These are phyloP conservation scores for Nephotettix cincticeps DNA, from an alignment of 1,140 invertebrate species.

Conservation along the genomic window DNA sequence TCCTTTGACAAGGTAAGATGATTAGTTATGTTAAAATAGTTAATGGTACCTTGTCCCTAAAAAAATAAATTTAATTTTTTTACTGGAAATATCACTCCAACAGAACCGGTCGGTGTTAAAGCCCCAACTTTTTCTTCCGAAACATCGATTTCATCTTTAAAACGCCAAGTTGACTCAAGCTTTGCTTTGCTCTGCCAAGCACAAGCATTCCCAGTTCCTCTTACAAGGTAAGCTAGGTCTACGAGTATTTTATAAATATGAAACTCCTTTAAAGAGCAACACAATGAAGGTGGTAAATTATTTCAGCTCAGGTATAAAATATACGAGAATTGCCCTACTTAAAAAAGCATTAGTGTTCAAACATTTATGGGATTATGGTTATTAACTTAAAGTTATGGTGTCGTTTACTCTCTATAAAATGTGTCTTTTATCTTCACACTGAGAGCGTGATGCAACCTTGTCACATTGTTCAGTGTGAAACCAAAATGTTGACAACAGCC, in stretches of 20 bases:
- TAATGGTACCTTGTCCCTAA: too few species aligned
- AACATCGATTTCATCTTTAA: slow-evolving; percentile 51
- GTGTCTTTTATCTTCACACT: too few species aligned
- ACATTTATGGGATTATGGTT: too few species aligned
- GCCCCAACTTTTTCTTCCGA: slow-evolving; percentile 60
- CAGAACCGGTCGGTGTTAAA: slow-evolving; percentile 65
- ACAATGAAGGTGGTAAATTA: background rate
- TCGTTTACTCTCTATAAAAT: too few species aligned
- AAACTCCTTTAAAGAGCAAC: too few species aligned
- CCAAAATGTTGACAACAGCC: slow-evolving; percentile 18
- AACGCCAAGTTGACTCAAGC: slow-evolving; percentile 50
- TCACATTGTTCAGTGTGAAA: background rate
- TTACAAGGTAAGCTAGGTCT: slow-evolving; percentile 62
- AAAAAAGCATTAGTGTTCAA: too few species aligned
- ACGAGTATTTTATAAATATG: too few species aligned
- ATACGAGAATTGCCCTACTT: too few species aligned
- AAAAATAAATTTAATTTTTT: too few species aligned
- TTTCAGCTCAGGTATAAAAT: too few species aligned
- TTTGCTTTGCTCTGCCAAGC: slow-evolving; percentile 65
- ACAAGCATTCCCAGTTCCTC: slow-evolving; percentile 67
- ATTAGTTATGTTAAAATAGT: too few species aligned
- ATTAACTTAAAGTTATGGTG: too few species aligned
- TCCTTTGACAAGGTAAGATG: background rate
- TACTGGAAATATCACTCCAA: background rate
- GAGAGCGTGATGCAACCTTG: slow-evolving; percentile 12